Evolutionary conservation across 2,888 invertebrate genomes (phyloP), one percentile per base, ranked within the genome.

Genomic region (Deilephila elpenor): DNA sequence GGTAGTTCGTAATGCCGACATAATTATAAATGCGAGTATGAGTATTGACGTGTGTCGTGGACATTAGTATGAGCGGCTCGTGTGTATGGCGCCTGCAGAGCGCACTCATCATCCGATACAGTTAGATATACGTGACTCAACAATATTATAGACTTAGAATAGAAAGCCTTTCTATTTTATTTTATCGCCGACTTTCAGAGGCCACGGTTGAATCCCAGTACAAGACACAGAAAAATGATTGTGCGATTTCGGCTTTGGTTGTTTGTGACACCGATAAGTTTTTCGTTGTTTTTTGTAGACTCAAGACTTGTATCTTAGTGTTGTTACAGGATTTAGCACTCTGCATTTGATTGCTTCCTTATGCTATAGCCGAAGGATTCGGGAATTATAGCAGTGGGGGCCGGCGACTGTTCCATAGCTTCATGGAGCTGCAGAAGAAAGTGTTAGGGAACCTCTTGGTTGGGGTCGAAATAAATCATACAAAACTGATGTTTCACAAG

Each of bases 61-160:
- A 17, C 60, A 60, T 60, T 60, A 60, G 60, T 29, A 60, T 60
- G 60, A 29, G 60, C 60, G 25, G 56, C 29, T 14, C 8, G 59
- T n/a, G 29, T 25, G 61, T 25, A 25, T 62, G 61, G 61, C 61
- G 61, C 32, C 51, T 44, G 51, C 25, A 4, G 44, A 4, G 20
- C 67, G 14, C 64, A 37, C 62, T 62, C 62, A 51, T 67, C 51
- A 67, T 44, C 25, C 67, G 25, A 67, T 67, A 67, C 67, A 51
- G 67, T 67, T 67, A 44, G 64, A 44, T 64, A 51, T 44, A 67
- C 67, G 67, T 67, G 67, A 67, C 51, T 25, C 25, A 51, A 25
- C 25, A 11, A 20, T 17, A 56, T n/a, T n/a, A 56, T 67, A 51
- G 51, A 67, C 51, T 51, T 67, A 67, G 67, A 25, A 67, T 67